A percentile compares a stretch with the other conserved stretches of the same genome.
Conservation (phyloP, 2,888 invertebrate genomes). For the Cephus runcator region DNA sequence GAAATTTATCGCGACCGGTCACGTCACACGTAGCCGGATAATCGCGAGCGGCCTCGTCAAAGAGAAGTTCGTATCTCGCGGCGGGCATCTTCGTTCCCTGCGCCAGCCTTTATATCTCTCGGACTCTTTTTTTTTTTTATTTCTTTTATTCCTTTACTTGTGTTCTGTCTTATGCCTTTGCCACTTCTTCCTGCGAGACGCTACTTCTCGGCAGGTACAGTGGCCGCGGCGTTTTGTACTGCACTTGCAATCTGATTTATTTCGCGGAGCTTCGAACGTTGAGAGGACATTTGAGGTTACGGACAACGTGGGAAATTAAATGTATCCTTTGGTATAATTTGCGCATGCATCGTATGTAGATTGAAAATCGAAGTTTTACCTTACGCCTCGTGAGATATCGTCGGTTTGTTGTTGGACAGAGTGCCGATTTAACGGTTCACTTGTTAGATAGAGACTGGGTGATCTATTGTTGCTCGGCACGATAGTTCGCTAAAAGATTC, state of each 20-base stretch:
- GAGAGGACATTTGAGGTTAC: background rate
- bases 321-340: background rate
- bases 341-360: background rate
- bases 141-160: background rate
- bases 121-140: background rate
- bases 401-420: background rate
- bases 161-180: background rate
- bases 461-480: background rate
- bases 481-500: background rate
- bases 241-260: background rate
- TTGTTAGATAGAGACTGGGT: background rate
- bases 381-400: background rate
- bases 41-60: conserved; percentile 4
- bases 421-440: background rate
- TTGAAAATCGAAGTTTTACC: background rate
- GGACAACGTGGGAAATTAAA: background rate
- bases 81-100: background rate
- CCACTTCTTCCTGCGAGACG: background rate
- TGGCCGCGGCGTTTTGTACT: background rate
- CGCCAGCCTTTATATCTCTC: background rate
- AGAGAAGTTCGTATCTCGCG: background rate
- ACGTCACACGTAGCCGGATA: conserved; percentile 1
- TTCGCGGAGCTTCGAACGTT: background rate
- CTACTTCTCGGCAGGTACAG: background rate
- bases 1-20: conserved; percentile 2